These are phyloP conservation scores for Megatriorchis doriae DNA, from an alignment of 2,113 vertebrate genomes.

Conservation along the genomic window DNA sequence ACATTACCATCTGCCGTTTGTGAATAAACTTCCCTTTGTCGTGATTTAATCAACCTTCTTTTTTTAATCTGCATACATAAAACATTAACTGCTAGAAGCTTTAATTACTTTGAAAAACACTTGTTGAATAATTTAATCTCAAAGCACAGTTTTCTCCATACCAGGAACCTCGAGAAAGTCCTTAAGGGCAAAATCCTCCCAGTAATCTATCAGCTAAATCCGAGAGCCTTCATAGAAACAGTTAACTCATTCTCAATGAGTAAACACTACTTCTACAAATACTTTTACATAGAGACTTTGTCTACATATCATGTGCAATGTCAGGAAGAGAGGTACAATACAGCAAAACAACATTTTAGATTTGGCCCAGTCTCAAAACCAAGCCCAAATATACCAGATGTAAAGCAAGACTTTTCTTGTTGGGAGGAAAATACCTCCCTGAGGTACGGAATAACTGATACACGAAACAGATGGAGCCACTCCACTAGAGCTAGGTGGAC, in stretches of 20 bases:
- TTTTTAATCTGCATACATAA: slow-evolving; percentile 70
- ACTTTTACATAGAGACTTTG: neutral
- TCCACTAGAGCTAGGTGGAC: neutral
- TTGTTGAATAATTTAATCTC: slow-evolving; percentile 59
- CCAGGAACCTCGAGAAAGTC: neutral
- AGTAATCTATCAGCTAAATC: neutral
- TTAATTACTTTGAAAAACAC: slow-evolving; percentile 64
- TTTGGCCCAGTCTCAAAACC: neutral
- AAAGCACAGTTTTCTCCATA: neutral
- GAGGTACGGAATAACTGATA: neutral
- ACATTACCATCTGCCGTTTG: neutral
- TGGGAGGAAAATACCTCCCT: neutral
- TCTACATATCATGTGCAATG: neutral
- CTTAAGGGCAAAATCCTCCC: neutral
- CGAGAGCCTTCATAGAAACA: neutral
- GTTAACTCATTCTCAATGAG: neutral
- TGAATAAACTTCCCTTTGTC: slow-evolving; percentile 57
- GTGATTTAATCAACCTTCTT: slow-evolving; percentile 56
- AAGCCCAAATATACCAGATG: neutral
- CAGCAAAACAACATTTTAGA: neutral
- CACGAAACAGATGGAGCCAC: neutral
- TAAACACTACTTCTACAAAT: neutral
- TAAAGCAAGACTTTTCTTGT: neutral
- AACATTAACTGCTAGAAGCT: slow-evolving; percentile 53
- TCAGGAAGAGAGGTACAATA: neutral